Conservation (phyloP, 2,797 vertebrate species). For the Silurus aristotelis region DNA sequence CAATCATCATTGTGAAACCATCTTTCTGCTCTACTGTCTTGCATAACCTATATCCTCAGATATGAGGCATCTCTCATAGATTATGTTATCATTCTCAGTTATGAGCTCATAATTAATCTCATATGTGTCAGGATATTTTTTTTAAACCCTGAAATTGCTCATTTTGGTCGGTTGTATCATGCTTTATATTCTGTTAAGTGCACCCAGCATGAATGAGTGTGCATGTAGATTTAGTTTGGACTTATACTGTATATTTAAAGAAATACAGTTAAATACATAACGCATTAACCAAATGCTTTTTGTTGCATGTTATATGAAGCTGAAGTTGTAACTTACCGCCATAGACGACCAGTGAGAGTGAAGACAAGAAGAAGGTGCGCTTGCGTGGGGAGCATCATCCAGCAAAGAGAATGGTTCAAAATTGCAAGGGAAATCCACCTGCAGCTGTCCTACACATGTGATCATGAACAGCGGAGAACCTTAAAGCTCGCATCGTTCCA, state of each 20-base stretch:
- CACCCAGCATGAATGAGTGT: neutral
- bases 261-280: neutral
- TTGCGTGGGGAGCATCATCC: constrained; percentile 70
- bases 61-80: neutral
- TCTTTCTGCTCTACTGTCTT: neutral
- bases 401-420: constrained; percentile 14
- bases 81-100: neutral
- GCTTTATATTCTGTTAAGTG: neutral
- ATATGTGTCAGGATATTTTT: neutral
- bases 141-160: too few species aligned
- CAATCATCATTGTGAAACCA: neutral
- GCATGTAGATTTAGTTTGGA: neutral
- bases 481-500: constrained; percentile 36
- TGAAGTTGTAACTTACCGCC: constrained; percentile 65
- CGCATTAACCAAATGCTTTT: neutral
- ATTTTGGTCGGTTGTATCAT: neutral
- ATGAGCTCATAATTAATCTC: neutral
- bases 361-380: constrained; percentile 71
- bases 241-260: too few species aligned
- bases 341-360: constrained; percentile 71
- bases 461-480: neutral
- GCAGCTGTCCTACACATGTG: constrained; percentile 26
- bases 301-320: neutral
- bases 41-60: neutral
- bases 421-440: constrained; percentile 35